Base-by-base conservation (phyloP, 2,888 invertebrate species). In the Pycnomerus fuliginosus region DNA sequence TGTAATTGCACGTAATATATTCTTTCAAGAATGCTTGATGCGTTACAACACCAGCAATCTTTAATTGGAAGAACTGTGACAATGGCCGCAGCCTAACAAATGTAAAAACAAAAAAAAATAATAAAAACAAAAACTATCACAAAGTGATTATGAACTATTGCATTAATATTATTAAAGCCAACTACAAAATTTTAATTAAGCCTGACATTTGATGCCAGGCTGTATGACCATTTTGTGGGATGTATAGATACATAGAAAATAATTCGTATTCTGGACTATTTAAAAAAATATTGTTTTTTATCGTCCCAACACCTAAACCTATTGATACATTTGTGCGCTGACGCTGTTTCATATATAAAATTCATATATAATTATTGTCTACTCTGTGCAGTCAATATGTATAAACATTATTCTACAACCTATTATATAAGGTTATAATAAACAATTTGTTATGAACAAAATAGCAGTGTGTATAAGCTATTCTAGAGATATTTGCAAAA, bases 1-100 rank as follows among this genome's bases (percentile, higher is more conserved):
- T 67, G 69, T 71, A 71, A 71, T 71, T 71, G 71, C 71, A 71
- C 71, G 70, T 70, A 69, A 56, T 56, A 38, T 45, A 52, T 53
- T 56, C 58, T 54, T 59, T 53, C 53, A 61, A 61, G 59, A 60
- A 49, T 44, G 55, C 46, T 43, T n/a, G n/a, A n/a, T 51, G 55
- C 49, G 52, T 34, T 22, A 29, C 25, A 56, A 53, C 35, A 36
- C 53, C 44, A 50, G 50, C 58, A 55, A 59, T 60, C 65, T 65
- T 60, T 61, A 58, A 55, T 49, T 69, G 71, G 71, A 72, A 72
- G 71, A 71, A 71, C 71, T 60, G 60, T 66, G 70, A 69, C 61
- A 60, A 58, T 70, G 72, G 71, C 71, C 69, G 63, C 48, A 60
- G 70, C 71, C 70, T 70, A 69, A 67, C 62, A 67, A 67, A 65